A percentile compares a stretch with the other conserved stretches of the same genome.
phyloP scores from a whole-genome alignment of 2,797 vertebrate species.

The Hozukius guyotensis region DNA sequence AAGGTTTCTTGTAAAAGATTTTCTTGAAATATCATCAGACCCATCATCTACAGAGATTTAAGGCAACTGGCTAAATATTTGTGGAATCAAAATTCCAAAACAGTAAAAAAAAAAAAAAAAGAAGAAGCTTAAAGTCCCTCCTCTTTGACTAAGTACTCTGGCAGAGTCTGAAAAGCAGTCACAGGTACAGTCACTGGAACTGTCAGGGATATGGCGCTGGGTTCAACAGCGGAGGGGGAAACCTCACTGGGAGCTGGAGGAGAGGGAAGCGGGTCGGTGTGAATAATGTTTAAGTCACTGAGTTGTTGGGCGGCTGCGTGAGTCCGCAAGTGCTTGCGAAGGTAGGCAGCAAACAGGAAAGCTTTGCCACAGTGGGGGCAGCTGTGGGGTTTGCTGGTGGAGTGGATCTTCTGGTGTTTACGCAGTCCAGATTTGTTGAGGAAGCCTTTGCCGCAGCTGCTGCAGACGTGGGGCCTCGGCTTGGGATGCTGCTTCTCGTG shows the following conservation, averaged over 20 bases:
- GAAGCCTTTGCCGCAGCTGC: constrained; percentile 90
- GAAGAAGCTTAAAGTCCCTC: constrained; percentile 65
- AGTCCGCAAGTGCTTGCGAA: constrained; percentile 91
- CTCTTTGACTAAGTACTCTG: constrained; percentile 78
- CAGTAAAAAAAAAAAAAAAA: background rate
- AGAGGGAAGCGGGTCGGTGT: constrained; percentile 81
- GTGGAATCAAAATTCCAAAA: constrained; percentile 1
- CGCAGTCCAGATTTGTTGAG: constrained; percentile 90
- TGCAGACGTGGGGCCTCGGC: constrained; percentile 84
- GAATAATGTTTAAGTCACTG: constrained; percentile 69
- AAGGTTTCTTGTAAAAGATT: background rate
- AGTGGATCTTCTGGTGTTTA: constrained; percentile 93
- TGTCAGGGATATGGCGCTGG: constrained; percentile 69
- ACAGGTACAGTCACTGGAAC: constrained; percentile 79
- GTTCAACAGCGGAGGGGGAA: constrained; percentile 64
- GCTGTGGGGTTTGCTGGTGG: constrained; percentile 85
- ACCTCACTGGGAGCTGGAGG: constrained; percentile 55
- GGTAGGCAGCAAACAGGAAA: constrained; percentile 90
- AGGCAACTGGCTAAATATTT: constrained; percentile 31
- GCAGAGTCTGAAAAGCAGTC: constrained; percentile 73
- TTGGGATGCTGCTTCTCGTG: constrained; percentile 84
- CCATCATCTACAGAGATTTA: constrained; percentile 19
- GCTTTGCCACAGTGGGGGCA: constrained; percentile 89
- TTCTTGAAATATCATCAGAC: constrained; percentile 22
- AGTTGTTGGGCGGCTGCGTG: constrained; percentile 72